These are phyloP conservation scores for Matsumyia berberina DNA, from an alignment of 2,888 invertebrate genomes.

Conservation along the genomic window DNA sequence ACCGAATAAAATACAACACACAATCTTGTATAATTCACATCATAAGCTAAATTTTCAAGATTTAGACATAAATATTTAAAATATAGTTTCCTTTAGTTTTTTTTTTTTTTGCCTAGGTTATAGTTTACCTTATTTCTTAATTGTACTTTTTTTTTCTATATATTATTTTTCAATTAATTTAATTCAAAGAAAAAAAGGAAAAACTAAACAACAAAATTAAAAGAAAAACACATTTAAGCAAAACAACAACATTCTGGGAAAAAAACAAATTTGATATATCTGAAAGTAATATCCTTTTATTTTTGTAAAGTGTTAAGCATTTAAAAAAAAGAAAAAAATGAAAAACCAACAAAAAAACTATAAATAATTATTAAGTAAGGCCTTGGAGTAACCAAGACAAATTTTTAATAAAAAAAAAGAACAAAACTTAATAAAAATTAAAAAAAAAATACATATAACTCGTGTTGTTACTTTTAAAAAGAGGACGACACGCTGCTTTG, in stretches of 20 bases:
- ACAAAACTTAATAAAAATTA: slow-evolving; percentile 55
- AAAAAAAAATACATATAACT: slow-evolving; percentile 36
- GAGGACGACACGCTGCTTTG: too few species aligned
- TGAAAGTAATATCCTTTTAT: slow-evolving; percentile 75
- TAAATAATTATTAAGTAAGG: slow-evolving; percentile 75
- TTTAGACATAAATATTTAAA: background rate
- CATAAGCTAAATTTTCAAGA: slow-evolving; percentile 12
- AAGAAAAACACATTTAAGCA: slow-evolving; percentile 37
- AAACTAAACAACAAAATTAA: slow-evolving; percentile 19
- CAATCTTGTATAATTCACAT: slow-evolving; percentile 10
- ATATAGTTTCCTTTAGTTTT: slow-evolving; percentile 2
- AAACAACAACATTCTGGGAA: slow-evolving; percentile 71
- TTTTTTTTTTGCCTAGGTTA: slow-evolving; percentile 3
- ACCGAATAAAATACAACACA: background rate
- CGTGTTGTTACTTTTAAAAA: slow-evolving; percentile 28
- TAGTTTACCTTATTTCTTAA: slow-evolving; percentile 7
- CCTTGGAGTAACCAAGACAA: slow-evolving; percentile 74
- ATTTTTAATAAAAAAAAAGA: slow-evolving; percentile 73
- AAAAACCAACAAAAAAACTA: slow-evolving; percentile 61
- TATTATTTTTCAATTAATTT: slow-evolving; percentile 35
- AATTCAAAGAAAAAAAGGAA: slow-evolving; percentile 12
- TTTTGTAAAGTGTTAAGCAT: slow-evolving; percentile 77
- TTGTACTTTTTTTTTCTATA: slow-evolving; percentile 31
- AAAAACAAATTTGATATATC: slow-evolving; percentile 66
- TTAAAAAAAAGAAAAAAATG: slow-evolving; percentile 54